Evolutionary conservation across 2,888 invertebrate genomes (phyloP), one percentile per base, ranked within the genome.

Genomic region (Lithophane leautieri): DNA sequence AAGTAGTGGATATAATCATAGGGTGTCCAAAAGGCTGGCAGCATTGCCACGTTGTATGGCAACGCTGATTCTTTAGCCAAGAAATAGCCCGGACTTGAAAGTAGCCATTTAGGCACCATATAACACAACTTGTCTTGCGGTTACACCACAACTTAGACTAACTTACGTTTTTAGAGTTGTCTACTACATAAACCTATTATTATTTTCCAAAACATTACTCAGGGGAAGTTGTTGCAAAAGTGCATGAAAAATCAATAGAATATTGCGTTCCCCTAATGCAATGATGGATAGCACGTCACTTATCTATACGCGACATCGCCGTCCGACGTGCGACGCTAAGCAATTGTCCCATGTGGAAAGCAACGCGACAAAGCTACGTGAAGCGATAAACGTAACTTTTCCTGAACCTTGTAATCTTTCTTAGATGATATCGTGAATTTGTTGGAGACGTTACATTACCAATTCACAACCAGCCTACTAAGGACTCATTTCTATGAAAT

Each of bases 221-320:
- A 34, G 12, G 34, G n/a, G 40, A 58, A 56, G 40, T 44, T 22
- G 44, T 76, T 40, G 68, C 71, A 65, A 84, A 76, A 65, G 71
- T 66, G 58, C 9, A 42, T 50, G 56, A 73, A 92, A 94, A 95
- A 95, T 95, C 95, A 94, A 95, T 95, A 94, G 90, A 91, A 90
- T 89, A 80, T 90, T 88, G 86, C 90, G 90, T 89, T 94, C 94
- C 94, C 94, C 91, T 94, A 95, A 94, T 94, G 91, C 93, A 93
- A 92, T 95, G 95, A 95, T 94, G 94, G 95, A 95, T 95, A 90
- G 92, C 84, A 82, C 82, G 80, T 81, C 91, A 92, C 93, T 94
- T 95, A 95, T 95, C 95, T 94, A 90, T 86, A 86, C 87, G 91
- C 90, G 94, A 94, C 94, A 95, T 95, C 94, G 90, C 91, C 92